Evolutionary conservation across 2,113 vertebrate genomes (phyloP).

Genomic region (Formicarius rufipectus): DNA sequence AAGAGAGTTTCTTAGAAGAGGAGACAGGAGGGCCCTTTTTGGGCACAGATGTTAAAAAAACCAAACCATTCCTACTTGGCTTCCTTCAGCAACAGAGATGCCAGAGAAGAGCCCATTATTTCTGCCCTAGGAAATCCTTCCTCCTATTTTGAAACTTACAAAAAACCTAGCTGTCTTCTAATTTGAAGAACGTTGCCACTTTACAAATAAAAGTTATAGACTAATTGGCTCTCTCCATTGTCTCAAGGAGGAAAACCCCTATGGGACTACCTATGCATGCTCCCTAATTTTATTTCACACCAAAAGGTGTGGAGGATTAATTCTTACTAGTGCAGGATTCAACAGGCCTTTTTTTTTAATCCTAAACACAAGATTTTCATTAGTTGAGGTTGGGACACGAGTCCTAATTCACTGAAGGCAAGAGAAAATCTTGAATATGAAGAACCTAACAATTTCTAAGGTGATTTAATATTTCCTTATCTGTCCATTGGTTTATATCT

Average conservation of each 20-base stretch:
- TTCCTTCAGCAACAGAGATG: neutral
- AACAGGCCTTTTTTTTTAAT: neutral
- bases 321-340: neutral
- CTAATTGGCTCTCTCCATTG: neutral
- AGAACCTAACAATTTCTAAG: neutral
- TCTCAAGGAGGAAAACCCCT: neutral
- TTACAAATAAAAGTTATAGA: neutral
- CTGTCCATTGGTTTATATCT: neutral
- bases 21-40: neutral
- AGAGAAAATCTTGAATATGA: neutral
- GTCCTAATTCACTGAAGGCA: neutral
- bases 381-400: neutral
- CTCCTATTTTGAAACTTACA: neutral
- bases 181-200: neutral
- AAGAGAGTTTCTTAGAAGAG: neutral
- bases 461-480: neutral
- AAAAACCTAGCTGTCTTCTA: neutral
- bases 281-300: neutral
- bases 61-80: neutral
- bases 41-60: neutral
- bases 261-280: no score
- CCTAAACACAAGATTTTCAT: neutral
- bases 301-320: neutral
- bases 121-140: neutral
- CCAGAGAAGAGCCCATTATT: neutral